Conservation (phyloP, 2,113 vertebrate species). For the Shinisaurus crocodilurus region DNA sequence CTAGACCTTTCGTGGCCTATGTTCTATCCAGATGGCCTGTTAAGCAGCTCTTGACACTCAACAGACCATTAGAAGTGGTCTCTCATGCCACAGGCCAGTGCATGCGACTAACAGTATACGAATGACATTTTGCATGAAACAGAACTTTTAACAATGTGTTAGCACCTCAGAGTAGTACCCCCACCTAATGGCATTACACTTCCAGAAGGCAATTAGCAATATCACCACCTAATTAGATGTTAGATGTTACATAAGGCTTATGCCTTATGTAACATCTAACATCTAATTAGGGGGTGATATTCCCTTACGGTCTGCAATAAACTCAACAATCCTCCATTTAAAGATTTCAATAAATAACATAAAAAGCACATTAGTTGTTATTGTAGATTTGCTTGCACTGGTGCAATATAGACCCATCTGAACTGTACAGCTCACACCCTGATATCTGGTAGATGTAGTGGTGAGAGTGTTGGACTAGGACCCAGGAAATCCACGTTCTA, state of each 20-base stretch:
- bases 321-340: neutral
- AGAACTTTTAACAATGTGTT: neutral
- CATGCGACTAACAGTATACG: neutral
- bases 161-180: neutral
- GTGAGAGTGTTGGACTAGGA: too few relatives aligned
- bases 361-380: neutral
- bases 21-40: neutral
- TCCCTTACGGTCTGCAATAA: neutral
- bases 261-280: too few relatives aligned
- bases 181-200: neutral
- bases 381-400: neutral
- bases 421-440: neutral
- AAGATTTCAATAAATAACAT: neutral
- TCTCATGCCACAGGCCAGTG: neutral
- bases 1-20: neutral
- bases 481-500: too few relatives aligned
- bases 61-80: neutral
- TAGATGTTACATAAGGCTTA: neutral
- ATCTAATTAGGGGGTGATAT: too few relatives aligned
- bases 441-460: neutral
- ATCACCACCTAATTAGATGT: neutral
- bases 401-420: neutral
- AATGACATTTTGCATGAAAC: neutral
- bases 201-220: slow-evolving; percentile 8
- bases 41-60: neutral